Evolutionary conservation across 2,797 vertebrate genomes (phyloP), one percentile per base, ranked within the genome.

Genomic region (Enteromius unitaeniatus): DNA sequence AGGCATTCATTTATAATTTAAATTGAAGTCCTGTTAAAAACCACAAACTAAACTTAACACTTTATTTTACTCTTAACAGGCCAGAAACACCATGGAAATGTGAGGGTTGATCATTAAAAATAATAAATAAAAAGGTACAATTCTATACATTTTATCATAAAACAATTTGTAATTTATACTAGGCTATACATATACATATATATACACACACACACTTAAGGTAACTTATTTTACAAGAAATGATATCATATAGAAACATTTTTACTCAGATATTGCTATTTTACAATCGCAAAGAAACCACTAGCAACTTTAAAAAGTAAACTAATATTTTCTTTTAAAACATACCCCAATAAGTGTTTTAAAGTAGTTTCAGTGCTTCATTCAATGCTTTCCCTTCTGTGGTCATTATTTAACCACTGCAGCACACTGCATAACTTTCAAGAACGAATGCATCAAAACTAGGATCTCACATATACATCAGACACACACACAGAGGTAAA

Each of bases 401-500:
- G 1, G 58, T 3, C 28, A 28, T 28, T 28, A 62, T 13, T 19
- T 21, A 55, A 45, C 37, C 51, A n/a, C 4, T 26, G 40, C 14
- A 64, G 37, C 58, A 11, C 67, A 60, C 11, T 8, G 10, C n/a
- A 26, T 6, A 81, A 70, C 51, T 72, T 72, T 72, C 53, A 31
- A 14, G 19, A 47, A 72, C 62, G 0, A 42, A 60, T 14, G 15
- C 65, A 69, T 58, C 3, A 13, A 58, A 58, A 58, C 31, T 2
- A n/a, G 11, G 21, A 40, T 21, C 53, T 76, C 49, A 9, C 49
- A 42, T 40, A 7, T 4, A 28, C 79, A 73, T 17, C 68, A 73
- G 19, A 73, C 23, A 3, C 4, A 67, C n/a, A n/a, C n/a, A n/a
- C n/a, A n/a, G n/a, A 77, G 73, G 23, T 55, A 78, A 77, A 69